Evolutionary conservation across 35 echinoderm and acorn worm genomes (phyloP), one percentile per base, ranked within the genome.

Genomic region (Heliocidaris erythrogramma): DNA sequence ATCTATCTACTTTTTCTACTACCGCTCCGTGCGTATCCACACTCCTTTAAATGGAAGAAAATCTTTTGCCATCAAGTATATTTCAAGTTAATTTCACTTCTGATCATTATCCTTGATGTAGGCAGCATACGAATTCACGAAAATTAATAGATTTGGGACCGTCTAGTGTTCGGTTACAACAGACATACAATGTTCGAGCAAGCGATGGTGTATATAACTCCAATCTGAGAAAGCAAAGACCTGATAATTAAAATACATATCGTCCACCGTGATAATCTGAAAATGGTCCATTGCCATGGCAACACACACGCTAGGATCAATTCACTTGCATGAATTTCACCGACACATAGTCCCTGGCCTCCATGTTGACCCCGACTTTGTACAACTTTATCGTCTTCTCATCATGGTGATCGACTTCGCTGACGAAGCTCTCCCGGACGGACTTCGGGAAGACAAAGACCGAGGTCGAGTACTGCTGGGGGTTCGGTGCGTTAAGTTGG

Each of bases 321-420:
- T 93, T 86, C 85, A 32, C 95, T 18, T 97, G 94, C 32, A 97
- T 85, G 9, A 97, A 89, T 95, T 97, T 97, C 31, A 97, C 86
- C 31, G 94, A 95, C 29, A 97, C 94, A 90, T 94, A 95, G 86
- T 97, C 96, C 47, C 90, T 93, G 27, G 96, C 94, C 60, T 97
- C 94, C 91, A 97, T 95, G 6, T 97, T 90, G 59, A 97, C 94
- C 4, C 94, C 91, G 27, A 93, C 92, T 42, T 95, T 95, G 56
- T 97, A 97, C 94, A 92, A 91, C 32, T 97, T 97, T 59, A 97
- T 71, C 24, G 94, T 97, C 90, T 97, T 56, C 9, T 92, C 96
- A 49, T 86, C 65, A 85, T 94, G 91, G 87, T 97, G 96, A 12
- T 95, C 93, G 61, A 97, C 50, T 11, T 78, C 49, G 49, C 94